A percentile compares a stretch with the other conserved stretches of the same genome.
These are phyloP conservation scores for Cantharis lateralis DNA, from an alignment of 2,888 invertebrate genomes.

Conservation along the genomic window DNA sequence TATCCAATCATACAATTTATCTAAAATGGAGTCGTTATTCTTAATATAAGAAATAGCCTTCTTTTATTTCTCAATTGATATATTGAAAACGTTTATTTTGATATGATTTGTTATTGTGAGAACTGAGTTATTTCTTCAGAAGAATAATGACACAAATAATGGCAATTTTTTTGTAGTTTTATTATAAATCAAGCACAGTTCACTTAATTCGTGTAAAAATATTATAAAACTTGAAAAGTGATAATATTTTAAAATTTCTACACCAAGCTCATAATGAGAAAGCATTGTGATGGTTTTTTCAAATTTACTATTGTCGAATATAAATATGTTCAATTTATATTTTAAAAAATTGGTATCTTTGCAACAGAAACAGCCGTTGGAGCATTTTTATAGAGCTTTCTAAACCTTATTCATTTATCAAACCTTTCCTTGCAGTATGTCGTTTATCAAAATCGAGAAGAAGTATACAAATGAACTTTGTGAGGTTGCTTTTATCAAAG, in stretches of 20 bases:
- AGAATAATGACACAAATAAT: conserved; percentile 18
- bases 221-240: neutral
- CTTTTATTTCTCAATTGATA: neutral
- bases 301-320: neutral
- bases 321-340: conserved; percentile 1
- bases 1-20: neutral
- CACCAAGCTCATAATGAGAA: neutral
- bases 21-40: neutral
- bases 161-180: conserved; percentile 2
- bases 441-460: conserved; percentile 20
- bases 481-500: conserved; percentile 11
- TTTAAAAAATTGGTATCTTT: conserved; percentile 10
- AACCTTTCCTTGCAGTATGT: conserved; percentile 7
- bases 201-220: neutral
- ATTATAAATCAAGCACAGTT: neutral
- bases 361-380: conserved; percentile 7
- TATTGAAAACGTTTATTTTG: conserved; percentile 6
- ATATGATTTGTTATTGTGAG: conserved; percentile 14
- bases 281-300: neutral
- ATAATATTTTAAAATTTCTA: neutral
- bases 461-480: conserved; percentile 22
- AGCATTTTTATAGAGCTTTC: conserved; percentile 14
- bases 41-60: neutral
- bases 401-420: conserved; percentile 20
- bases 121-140: conserved; percentile 12